Base-by-base conservation (phyloP, 1,140 invertebrate genomes). In the Zaprionus kolodkinae region DNA sequence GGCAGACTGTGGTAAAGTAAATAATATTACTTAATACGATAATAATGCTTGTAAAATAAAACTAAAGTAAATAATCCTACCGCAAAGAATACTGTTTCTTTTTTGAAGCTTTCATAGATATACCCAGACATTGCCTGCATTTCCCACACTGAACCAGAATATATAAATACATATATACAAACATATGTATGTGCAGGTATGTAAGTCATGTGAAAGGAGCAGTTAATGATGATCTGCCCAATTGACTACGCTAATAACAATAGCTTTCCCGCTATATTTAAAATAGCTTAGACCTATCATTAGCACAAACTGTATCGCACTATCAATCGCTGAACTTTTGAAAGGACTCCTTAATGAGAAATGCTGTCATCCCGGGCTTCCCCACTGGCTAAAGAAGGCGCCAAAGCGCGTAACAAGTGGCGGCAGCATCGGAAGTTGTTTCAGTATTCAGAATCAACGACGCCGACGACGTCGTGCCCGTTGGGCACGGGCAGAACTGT, bases 381-480 rank as follows among this genome's bases (percentile, higher is more conserved):
- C 56, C 66, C 40, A 43, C 68, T 56, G 36, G 61, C 56, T 72
- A 68, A 65, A 63, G 50, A 67, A 72, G 84, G 80, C 84, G 81
- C 84, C 85, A 88, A 80, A 88, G 78, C 80, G 84, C 75, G 84
- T 88, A 89, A 88, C 84, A 88, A 88, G 84, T 88, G 85, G 85
- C 81, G 84, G 67, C 75, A 68, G 54, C 81, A 67, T 84, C 73
- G 69, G 64, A 80, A 87, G 81, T 82, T 87, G 82, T 79, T 87
- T 77, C 76, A 55, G 73, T 73, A 76, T 87, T 72, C 55, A 69
- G 78, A 78, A 76, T 86, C 64, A 67, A 40, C 72, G 82, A 68
- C 81, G 81, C 67, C 81, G 72, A 72, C 72, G 43, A 60, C 64
- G 77, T 52, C 43, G 60, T 6, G 13, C 40, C 4, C 27, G 52